Conservation (phyloP, 2,113 vertebrate genomes). For the Phycodurus eques region DNA sequence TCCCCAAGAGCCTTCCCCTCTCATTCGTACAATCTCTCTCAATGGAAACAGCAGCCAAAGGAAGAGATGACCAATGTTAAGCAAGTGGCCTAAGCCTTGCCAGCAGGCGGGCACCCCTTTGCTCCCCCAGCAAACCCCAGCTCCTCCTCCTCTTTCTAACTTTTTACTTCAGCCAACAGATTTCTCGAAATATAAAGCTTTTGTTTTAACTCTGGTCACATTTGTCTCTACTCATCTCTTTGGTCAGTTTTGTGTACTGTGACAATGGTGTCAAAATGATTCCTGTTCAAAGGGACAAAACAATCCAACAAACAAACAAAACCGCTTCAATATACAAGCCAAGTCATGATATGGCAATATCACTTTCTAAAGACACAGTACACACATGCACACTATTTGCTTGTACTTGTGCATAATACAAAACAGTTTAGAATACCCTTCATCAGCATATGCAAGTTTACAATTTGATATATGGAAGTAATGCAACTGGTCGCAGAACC, state of each 20-base stretch:
- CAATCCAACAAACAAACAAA: no score
- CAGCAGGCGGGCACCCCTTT: slow-evolving; percentile 53
- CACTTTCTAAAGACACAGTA: no score
- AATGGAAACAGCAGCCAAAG: slow-evolving; percentile 87
- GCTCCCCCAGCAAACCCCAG: not conserved
- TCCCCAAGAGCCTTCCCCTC: slow-evolving; percentile 61
- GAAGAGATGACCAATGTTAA: slow-evolving; percentile 77
- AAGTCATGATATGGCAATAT: no score
- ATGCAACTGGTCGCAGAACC: no score
- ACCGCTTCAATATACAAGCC: no score
- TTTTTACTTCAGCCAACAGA: slow-evolving; percentile 22
- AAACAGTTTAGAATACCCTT: no score
- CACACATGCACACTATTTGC: no score
- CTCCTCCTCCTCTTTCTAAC: slow-evolving; percentile 21
- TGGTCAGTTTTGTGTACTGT: not conserved
- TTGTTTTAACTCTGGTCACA: slow-evolving; percentile 42
- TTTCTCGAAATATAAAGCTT: slow-evolving; percentile 30
- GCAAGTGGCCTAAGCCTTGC: slow-evolving; percentile 75
- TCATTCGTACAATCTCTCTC: slow-evolving; percentile 74
- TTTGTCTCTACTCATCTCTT: not conserved
- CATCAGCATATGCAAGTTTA: no score
- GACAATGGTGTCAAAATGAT: not conserved
- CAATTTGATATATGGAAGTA: no score
- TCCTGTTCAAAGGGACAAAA: not conserved
- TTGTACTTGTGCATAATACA: no score